A percentile compares a stretch with the other conserved stretches of the same genome.
Conservation (phyloP, 2,888 invertebrate genomes). For the Standfussiana lucernea region DNA sequence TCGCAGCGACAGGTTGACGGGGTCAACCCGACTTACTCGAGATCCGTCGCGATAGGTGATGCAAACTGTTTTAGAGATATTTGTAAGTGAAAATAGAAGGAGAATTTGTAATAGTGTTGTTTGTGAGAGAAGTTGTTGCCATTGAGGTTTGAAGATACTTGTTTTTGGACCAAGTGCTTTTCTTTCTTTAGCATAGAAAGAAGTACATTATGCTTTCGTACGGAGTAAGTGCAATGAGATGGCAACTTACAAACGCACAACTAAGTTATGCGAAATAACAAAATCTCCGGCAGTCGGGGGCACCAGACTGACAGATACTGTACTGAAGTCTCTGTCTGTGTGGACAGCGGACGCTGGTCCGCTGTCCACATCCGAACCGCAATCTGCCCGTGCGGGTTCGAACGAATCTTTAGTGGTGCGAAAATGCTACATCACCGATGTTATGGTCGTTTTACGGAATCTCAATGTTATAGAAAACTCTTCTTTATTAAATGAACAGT, state of each 20-base stretch:
- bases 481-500: not conserved
- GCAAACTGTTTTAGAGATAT: slow-evolving; percentile 52
- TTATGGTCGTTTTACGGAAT: not conserved
- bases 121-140: not conserved
- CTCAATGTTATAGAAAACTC: not conserved
- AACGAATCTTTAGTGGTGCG: not conserved
- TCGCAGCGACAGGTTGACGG: slow-evolving; percentile 75
- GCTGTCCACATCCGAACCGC: not conserved
- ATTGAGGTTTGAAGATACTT: not conserved
- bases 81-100: slow-evolving; percentile 47
- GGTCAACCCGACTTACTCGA: slow-evolving; percentile 56
- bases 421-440: not conserved
- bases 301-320: too few species aligned
- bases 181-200: not conserved
- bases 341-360: too few species aligned
- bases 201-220: too few species aligned
- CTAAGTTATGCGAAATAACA: not conserved
- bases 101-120: slow-evolving; percentile 29
- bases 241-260: not conserved
- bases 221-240: not conserved
- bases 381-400: too few species aligned
- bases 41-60: slow-evolving; percentile 58
- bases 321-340: not conserved
- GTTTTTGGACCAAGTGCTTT: not conserved
- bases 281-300: too few species aligned